These are phyloP conservation scores for Lepisosteus oculatus DNA, from an alignment of 2,113 vertebrate genomes.

Conservation along the genomic window DNA sequence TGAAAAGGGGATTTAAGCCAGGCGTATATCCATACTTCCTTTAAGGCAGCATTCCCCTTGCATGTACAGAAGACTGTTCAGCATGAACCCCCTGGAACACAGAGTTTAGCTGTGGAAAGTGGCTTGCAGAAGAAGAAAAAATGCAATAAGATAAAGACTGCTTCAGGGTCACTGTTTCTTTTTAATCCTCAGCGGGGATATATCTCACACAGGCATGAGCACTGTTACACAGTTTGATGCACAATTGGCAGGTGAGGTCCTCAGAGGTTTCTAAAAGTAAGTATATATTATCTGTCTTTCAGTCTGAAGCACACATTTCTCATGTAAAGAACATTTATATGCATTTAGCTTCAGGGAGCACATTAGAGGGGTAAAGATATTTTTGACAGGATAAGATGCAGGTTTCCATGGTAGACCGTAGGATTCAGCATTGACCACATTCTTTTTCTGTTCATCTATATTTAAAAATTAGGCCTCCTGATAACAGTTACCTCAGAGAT, in stretches of 20 bases:
- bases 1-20: background rate
- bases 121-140: background rate
- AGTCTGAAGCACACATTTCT: background rate
- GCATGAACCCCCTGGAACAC: conserved; percentile 9
- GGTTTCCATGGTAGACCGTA: background rate
- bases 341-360: background rate
- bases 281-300: background rate
- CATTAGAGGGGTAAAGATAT: background rate
- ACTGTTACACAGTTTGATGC: conserved; percentile 4
- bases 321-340: background rate
- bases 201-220: conserved; percentile 1
- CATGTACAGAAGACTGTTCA: background rate
- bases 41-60: background rate
- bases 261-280: background rate
- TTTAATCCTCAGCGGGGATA: conserved; percentile 3
- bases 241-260: background rate
- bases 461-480: conserved; percentile 17
- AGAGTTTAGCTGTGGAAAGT: background rate
- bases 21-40: background rate
- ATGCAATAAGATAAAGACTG: conserved; percentile 7
- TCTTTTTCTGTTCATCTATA: conserved; percentile 14
- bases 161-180: conserved; percentile 9
- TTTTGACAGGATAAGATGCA: background rate
- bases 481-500: conserved; percentile 18
- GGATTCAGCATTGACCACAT: no score